Evolutionary conservation across 2,113 vertebrate genomes (phyloP).

Genomic region (Varanus salvator): DNA sequence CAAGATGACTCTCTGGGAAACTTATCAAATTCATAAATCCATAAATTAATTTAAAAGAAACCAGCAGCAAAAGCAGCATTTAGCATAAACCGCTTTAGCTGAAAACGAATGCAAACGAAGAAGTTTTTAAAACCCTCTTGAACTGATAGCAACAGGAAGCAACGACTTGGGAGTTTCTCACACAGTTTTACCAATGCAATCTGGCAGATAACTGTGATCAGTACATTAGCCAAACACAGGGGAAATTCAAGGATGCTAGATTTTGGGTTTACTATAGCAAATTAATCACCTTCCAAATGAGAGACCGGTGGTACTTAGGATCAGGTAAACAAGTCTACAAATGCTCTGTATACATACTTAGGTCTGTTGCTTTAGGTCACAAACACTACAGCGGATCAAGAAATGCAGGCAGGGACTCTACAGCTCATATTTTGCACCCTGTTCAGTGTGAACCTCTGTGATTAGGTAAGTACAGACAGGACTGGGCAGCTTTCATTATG

Average conservation of each 20-base stretch:
- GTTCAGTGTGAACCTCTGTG: too few relatives aligned
- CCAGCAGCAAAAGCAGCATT: too few relatives aligned
- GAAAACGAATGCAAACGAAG: too few relatives aligned
- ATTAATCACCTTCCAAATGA: not conserved
- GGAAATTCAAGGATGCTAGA: not conserved
- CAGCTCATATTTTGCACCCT: too few relatives aligned
- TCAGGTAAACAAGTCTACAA: not conserved
- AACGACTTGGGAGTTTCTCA: not conserved
- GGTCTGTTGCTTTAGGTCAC: not conserved
- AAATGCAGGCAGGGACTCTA: not conserved
- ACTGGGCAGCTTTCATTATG: too few relatives aligned
- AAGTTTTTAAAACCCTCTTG: too few relatives aligned
- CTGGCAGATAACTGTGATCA: not conserved
- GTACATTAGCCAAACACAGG: not conserved
- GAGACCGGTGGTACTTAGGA: not conserved
- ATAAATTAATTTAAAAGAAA: too few relatives aligned
- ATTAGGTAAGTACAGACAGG: too few relatives aligned
- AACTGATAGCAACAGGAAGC: not conserved
- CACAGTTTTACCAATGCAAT: not conserved
- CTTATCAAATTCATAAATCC: too few relatives aligned
- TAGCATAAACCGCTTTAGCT: too few relatives aligned
- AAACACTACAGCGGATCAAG: not conserved
- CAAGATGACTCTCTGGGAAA: too few relatives aligned
- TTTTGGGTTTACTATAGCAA: not conserved
- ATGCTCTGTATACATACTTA: not conserved